Percentiles rank a stretch among this genome's conserved stretches.
Conservation (phyloP, 2,797 vertebrate species). For the Etheostoma perlongum region DNA sequence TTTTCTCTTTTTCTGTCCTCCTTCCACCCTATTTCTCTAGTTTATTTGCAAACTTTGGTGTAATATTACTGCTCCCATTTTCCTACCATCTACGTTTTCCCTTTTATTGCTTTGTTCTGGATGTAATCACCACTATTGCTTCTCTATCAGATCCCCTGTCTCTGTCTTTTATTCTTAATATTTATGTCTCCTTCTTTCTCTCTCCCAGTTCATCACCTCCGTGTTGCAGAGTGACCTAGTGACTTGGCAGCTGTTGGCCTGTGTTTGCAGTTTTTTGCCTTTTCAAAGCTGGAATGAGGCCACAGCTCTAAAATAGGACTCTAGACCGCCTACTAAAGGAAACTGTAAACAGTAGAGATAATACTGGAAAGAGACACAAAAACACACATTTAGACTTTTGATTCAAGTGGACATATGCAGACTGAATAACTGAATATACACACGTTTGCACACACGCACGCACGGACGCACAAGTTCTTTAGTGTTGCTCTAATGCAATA, state of each 20-base stretch:
- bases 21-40: neutral
- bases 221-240: conserved; percentile 69
- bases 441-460: neutral
- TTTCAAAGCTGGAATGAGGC: conserved; percentile 42
- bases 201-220: conserved; percentile 48
- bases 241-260: conserved; percentile 70
- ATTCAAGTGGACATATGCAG: neutral
- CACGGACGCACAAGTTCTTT: neutral
- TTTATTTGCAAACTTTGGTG: conserved; percentile 8
- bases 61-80: neutral
- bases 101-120: conserved; percentile 3
- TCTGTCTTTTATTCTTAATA: neutral
- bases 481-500: neutral
- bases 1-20: neutral
- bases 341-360: neutral
- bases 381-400: neutral
- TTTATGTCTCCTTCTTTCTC: neutral
- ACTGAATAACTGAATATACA: no score
- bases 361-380: conserved; percentile 10
- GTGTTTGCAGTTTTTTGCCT: conserved; percentile 65
- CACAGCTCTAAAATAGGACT: conserved; percentile 32
- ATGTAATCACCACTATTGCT: neutral
- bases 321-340: conserved; percentile 29
- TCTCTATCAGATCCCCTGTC: neutral
- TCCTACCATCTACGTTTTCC: neutral